Conservation (phyloP, 2,888 invertebrate genomes). For the Drosophila cognata region DNA sequence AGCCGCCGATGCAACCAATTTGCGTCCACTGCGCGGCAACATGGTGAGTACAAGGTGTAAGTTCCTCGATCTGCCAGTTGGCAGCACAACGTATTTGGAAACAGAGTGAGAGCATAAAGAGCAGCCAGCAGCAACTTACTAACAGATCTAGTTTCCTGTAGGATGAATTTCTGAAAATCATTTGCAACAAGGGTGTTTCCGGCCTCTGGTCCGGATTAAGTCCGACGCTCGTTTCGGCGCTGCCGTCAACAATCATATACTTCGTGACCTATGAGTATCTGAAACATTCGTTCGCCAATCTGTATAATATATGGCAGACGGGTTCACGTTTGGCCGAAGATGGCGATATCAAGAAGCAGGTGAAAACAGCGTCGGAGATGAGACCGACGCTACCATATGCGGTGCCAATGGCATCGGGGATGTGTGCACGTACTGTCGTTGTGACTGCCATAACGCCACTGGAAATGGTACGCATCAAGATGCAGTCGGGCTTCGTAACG, state of each 20-base stretch:
- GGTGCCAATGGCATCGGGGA: conserved; percentile 91
- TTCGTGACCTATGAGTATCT: conserved; percentile 98
- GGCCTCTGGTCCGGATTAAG: conserved; percentile 98
- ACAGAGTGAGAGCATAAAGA: not conserved
- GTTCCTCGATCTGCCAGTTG: not conserved
- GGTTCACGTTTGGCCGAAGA: not conserved
- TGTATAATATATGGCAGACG: conserved; percentile 29
- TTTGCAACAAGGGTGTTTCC: conserved; percentile 92
- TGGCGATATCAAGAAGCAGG: not conserved
- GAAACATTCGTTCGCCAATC: conserved; percentile 87
- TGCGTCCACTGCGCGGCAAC: conserved; percentile 87
- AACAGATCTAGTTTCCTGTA: conserved; percentile 82
- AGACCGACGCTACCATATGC: conserved; percentile 32
- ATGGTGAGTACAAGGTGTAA: conserved; percentile 85
- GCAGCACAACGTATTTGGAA: not conserved
- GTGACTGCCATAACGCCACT: conserved; percentile 95
- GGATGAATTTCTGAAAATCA: conserved; percentile 97
- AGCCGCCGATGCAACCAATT: conserved; percentile 35
- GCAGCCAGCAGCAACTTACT: not conserved
- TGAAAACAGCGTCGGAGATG: not conserved
- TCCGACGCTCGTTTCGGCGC: conserved; percentile 96
- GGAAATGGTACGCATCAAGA: conserved; percentile 97
- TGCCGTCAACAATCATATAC: conserved; percentile 97
- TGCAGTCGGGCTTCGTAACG: conserved; percentile 95
- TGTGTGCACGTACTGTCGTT: conserved; percentile 91